phyloP scores from a whole-genome alignment of 2,113 vertebrate species.

The Alethe diademata region DNA sequence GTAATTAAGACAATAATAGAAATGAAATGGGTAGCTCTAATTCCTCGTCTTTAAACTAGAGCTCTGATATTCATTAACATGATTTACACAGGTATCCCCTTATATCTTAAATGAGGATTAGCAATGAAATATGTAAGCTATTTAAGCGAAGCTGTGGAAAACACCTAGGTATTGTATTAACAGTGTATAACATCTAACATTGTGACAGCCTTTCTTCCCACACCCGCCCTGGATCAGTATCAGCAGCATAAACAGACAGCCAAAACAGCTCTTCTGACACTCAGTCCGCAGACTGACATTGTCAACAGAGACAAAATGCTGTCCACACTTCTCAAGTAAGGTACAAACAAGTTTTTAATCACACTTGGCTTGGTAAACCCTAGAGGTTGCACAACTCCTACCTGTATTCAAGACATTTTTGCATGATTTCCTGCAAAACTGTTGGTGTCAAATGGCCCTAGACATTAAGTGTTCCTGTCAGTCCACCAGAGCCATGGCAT shows the following conservation, averaged over 20 bases:
- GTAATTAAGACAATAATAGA: background rate
- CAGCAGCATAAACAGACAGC: rapidly evolving
- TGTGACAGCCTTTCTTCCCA: background rate
- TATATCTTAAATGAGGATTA: background rate
- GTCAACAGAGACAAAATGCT: background rate
- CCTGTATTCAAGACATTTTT: background rate
- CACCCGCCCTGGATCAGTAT: background rate
- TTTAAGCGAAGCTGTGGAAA: background rate
- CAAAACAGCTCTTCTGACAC: background rate
- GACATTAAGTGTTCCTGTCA: background rate
- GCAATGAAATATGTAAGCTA: background rate
- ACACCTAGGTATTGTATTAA: background rate
- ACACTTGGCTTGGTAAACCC: background rate
- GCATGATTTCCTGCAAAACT: background rate
- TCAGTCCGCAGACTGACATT: rapidly evolving
- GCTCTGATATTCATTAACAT: background rate
- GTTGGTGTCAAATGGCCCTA: background rate
- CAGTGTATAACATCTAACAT: background rate
- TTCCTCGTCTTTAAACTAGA: background rate
- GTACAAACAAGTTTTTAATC: background rate
- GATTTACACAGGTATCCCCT: background rate
- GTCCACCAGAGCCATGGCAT: background rate
- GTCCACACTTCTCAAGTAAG: background rate
- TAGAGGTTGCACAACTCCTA: background rate
- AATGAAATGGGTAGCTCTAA: background rate